A percentile compares a stretch with the other conserved stretches of the same genome.
These are phyloP conservation scores for Knipowitschia caucasica DNA, from an alignment of 2,797 vertebrate species.

Conservation along the genomic window DNA sequence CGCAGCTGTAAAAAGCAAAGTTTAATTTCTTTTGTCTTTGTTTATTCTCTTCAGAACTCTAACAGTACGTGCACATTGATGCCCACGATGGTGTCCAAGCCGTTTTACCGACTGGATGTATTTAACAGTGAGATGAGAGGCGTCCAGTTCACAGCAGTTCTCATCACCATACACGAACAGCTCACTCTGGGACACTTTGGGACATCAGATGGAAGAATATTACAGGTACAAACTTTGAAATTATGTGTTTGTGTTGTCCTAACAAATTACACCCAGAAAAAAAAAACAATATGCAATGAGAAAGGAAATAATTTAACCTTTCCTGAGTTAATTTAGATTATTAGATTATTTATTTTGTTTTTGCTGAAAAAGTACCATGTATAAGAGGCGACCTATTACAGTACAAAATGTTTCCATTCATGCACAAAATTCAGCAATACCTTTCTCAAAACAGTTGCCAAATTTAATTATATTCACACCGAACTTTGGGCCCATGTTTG, in stretches of 20 bases:
- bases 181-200: constrained; percentile 89
- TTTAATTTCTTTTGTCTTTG: constrained; percentile 10
- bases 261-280: neutral
- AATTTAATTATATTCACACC: constrained; percentile 76
- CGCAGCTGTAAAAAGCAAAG: neutral
- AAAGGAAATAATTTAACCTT: too few relatives aligned
- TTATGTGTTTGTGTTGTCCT: neutral
- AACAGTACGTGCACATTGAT: constrained; percentile 74
- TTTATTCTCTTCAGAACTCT: constrained; percentile 53
- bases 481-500: constrained; percentile 79
- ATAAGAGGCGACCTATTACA: constrained; percentile 11
- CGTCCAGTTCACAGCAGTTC: constrained; percentile 83
- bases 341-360: too few relatives aligned
- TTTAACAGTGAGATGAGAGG: constrained; percentile 82
- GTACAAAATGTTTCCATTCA: neutral
- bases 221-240: constrained; percentile 77
- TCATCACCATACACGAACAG: constrained; percentile 76
- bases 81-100: constrained; percentile 79
- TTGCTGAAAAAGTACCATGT: too few relatives aligned
- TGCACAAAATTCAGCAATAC: neutral
- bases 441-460: constrained; percentile 75
- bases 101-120: constrained; percentile 79
- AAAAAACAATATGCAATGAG: too few relatives aligned
- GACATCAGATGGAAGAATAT: constrained; percentile 82
- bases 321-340: too few relatives aligned